phyloP scores from a whole-genome alignment of 2,797 vertebrate genomes.

The Halcyon badia region DNA sequence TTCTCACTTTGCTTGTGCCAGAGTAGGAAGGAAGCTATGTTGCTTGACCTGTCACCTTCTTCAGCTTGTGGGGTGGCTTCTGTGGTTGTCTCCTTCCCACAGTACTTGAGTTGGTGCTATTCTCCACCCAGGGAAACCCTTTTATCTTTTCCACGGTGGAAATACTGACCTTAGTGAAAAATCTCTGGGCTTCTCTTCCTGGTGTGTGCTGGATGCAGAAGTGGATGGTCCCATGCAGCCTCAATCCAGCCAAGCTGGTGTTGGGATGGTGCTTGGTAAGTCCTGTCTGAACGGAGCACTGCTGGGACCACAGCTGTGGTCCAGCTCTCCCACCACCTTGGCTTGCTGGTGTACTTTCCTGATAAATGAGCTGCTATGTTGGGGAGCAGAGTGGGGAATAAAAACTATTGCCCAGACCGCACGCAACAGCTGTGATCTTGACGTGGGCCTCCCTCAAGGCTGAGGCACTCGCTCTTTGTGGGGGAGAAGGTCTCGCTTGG shows the following conservation, averaged over 20 bases:
- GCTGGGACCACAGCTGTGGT: not conserved
- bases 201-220: accelerated
- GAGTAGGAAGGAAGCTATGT: accelerated
- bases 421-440: not conserved
- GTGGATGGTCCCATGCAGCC: accelerated
- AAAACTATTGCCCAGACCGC: not conserved
- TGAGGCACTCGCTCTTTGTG: not conserved
- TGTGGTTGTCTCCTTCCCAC: not conserved
- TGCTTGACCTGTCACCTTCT: not conserved
- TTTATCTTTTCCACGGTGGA: not conserved
- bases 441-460: not conserved
- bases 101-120: not conserved
- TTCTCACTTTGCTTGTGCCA: not conserved
- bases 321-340: not conserved
- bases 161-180: not conserved
- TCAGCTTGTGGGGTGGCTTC: not conserved
- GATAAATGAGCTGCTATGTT: not conserved
- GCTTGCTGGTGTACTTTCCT: not conserved
- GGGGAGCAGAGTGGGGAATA: not conserved
- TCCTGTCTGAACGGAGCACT: accelerated
- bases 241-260: not conserved
- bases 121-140: not conserved
- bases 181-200: not conserved
- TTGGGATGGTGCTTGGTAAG: not conserved
- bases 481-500: not conserved